Evolutionary conservation across 2,888 invertebrate genomes (phyloP), one percentile per base, ranked within the genome.

Genomic region (Archips crataeganus): DNA sequence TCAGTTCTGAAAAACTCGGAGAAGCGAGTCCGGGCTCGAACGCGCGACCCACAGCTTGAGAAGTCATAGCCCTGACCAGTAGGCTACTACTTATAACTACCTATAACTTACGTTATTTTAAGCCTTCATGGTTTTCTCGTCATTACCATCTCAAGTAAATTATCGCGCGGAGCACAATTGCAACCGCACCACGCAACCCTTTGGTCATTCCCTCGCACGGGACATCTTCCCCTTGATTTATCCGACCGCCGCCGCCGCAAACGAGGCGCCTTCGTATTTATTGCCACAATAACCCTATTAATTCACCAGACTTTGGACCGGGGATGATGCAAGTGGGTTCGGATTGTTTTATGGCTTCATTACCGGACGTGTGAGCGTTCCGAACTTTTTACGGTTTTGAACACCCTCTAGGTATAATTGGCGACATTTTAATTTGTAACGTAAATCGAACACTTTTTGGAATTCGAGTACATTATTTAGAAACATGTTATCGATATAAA

Each of bases 211-310:
- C 47, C 57, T 69, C 73, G 64, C 77, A 77, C 81, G 84, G 87
- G 89, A 87, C 91, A 88, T 90, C 91, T 92, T 90, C 87, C 86
- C 81, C 90, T 87, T 94, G 93, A 93, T 93, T 93, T 93, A 93
- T 92, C 90, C 87, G 87, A 90, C 92, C 92, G 80, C 90, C 84
- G 82, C 83, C 81, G 79, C 92, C 93, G 84, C 93, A 91, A 91
- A 90, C 92, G 89, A 88, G 89, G 86, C 90, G 86, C 87, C 88
- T 87, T 84, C 85, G 90, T 94, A 94, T 94, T 94, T 94, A 94
- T 94, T 91, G 91, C 93, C 87, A 87, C 91, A 90, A 93, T 92
- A 94, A 92, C 92, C 92, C 93, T 89, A 94, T 93, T 94, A 94
- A 94, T 93, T 92, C 90, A 15, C 84, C 82, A 82, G 89, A 90